Percentiles rank a stretch among this genome's conserved stretches.
Evolutionary conservation across 2,113 vertebrate species (phyloP).

Genomic region (Parotia lawesii): DNA sequence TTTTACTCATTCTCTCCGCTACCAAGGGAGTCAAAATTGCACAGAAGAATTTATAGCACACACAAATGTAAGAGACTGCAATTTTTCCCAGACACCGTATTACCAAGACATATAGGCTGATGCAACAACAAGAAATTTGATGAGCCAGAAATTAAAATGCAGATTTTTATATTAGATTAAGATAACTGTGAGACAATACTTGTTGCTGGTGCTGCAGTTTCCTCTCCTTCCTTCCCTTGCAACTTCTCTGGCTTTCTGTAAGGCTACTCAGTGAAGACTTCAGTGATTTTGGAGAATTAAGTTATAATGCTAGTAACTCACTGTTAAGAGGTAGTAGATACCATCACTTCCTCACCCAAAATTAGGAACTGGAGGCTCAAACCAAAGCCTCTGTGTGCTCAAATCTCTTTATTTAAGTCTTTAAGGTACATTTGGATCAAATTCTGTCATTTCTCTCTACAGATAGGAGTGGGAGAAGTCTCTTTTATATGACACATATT

Average conservation of each 20-base stretch:
- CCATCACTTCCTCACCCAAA: background rate
- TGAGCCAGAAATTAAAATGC: background rate
- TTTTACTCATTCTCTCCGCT: background rate
- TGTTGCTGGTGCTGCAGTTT: background rate
- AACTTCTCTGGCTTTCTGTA: background rate
- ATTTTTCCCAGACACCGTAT: background rate
- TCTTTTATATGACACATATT: background rate
- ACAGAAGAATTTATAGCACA: background rate
- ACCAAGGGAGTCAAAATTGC: background rate
- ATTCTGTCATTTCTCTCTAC: background rate
- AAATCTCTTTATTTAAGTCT: background rate
- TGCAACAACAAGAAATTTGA: constrained; percentile 24
- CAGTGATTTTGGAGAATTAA: background rate
- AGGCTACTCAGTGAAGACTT: background rate
- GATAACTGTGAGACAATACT: background rate
- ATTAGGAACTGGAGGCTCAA: background rate
- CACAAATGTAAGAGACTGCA: background rate
- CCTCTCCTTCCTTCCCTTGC: background rate
- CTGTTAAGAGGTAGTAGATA: background rate
- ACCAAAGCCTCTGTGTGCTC: background rate
- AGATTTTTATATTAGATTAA: background rate
- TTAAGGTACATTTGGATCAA: background rate
- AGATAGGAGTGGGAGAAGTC: constrained; percentile 32
- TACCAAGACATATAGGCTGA: background rate
- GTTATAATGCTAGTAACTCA: background rate